Conservation (phyloP, 2,113 vertebrate genomes). For the Lepus americanus region DNA sequence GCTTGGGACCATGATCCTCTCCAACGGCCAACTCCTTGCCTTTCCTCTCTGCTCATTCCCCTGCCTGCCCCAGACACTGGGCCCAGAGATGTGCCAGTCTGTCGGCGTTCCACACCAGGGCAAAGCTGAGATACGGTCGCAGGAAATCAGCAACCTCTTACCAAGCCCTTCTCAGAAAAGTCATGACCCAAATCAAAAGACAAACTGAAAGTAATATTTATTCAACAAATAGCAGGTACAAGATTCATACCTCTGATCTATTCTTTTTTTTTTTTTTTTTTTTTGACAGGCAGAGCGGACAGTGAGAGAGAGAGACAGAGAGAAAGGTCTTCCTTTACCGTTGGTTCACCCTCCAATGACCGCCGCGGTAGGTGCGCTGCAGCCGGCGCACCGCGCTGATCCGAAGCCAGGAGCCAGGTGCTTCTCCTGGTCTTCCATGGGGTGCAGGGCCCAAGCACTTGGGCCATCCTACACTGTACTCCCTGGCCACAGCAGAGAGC, state of each 20-base stretch:
- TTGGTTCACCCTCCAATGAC: no score
- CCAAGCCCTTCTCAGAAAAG: not conserved
- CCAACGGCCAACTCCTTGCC: not conserved
- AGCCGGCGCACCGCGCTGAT: no score
- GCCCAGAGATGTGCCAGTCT: not conserved
- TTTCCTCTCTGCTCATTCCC: not conserved
- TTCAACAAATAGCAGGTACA: not conserved
- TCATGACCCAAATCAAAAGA: not conserved
- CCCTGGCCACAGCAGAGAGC: no score
- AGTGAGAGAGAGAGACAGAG: no score
- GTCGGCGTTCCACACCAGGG: not conserved
- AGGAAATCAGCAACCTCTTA: not conserved
- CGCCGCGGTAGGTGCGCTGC: no score
- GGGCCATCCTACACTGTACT: no score
- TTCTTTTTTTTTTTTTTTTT: not conserved
- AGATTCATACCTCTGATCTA: not conserved
- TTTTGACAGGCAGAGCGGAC: no score
- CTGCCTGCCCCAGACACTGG: not conserved
- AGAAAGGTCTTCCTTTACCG: no score
- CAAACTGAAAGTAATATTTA: slow-evolving; percentile 18
- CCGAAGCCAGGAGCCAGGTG: no score
- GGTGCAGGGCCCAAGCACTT: no score
- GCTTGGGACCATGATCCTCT: not conserved
- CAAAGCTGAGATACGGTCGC: not conserved
- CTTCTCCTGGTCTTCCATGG: no score